Percentiles rank a stretch among this genome's conserved stretches.
Evolutionary conservation across 2,797 vertebrate genomes (phyloP).

Genomic region (Taenioides sp.): DNA sequence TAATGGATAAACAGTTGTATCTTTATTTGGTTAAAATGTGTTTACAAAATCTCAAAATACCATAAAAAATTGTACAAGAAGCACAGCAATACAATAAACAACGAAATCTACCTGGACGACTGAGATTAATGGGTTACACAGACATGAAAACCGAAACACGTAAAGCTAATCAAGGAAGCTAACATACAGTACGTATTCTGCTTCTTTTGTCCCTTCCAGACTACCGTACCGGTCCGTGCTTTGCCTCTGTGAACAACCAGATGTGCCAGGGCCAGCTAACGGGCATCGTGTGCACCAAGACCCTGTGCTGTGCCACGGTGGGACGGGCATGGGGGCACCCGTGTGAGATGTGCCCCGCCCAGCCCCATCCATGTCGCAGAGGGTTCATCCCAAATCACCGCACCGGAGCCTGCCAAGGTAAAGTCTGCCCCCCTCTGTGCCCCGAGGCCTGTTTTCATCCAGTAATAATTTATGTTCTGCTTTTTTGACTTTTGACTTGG

Average conservation of each 20-base stretch:
- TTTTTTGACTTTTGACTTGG: slow-evolving; percentile 45
- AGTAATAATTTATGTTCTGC: slow-evolving; percentile 19
- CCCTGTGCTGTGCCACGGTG: slow-evolving; percentile 94
- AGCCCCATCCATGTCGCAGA: slow-evolving; percentile 94
- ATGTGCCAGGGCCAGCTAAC: slow-evolving; percentile 99
- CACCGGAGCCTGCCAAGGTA: slow-evolving; percentile 98
- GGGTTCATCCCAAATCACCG: slow-evolving; percentile 98
- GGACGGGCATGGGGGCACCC: slow-evolving; percentile 98
- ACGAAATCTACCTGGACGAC: too few relatives aligned
- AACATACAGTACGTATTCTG: too few relatives aligned
- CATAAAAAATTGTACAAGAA: too few relatives aligned
- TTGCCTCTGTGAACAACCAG: slow-evolving; percentile 95
- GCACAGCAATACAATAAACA: too few relatives aligned
- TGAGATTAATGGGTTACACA: too few relatives aligned
- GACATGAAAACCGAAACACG: too few relatives aligned
- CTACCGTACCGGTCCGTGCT: slow-evolving; percentile 96
- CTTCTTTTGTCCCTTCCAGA: slow-evolving; percentile 76
- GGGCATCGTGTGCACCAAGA: slow-evolving; percentile 98
- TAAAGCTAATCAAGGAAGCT: too few relatives aligned
- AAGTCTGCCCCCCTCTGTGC: slow-evolving; percentile 50
- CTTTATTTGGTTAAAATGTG: too few relatives aligned
- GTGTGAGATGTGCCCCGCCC: slow-evolving; percentile 97
- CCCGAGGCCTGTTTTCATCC: slow-evolving; percentile 11
- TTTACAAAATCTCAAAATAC: too few relatives aligned
- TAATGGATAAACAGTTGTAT: too few relatives aligned